A percentile compares a stretch with the other conserved stretches of the same genome.
Conservation (phyloP, 1,140 invertebrate species). For the Riptortus pedestris region DNA sequence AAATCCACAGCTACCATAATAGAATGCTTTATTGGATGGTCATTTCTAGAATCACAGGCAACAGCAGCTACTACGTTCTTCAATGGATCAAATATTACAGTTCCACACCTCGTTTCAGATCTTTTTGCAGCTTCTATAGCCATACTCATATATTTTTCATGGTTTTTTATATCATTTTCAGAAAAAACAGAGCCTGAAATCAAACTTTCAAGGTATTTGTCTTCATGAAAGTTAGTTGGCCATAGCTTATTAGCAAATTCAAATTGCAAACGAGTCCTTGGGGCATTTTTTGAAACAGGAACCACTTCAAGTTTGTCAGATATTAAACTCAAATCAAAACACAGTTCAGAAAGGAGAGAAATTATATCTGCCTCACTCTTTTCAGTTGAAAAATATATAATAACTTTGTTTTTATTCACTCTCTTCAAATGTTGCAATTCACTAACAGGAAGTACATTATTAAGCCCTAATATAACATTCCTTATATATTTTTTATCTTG, state of each 20-base stretch:
- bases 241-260: constrained; percentile 51
- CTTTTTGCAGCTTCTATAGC: constrained; percentile 41
- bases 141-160: constrained; percentile 51
- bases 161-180: constrained; percentile 43
- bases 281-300: constrained; percentile 48
- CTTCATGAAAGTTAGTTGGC: constrained; percentile 78
- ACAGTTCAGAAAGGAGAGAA: constrained; percentile 26
- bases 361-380: constrained; percentile 14
- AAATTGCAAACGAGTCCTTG: constrained; percentile 58
- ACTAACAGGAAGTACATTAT: constrained; percentile 45
- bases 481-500: constrained; percentile 45
- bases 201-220: constrained; percentile 56
- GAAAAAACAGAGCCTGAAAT: constrained; percentile 52
- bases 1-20: constrained; percentile 76
- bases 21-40: constrained; percentile 72
- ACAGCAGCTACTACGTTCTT: constrained; percentile 50
- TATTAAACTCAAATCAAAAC: constrained; percentile 43
- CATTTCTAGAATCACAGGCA: constrained; percentile 46
- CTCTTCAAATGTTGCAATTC: constrained; percentile 62
- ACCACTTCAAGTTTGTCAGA: constrained; percentile 40
- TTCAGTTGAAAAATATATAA: constrained; percentile 22
- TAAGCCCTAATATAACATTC: constrained; percentile 46
- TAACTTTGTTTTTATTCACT: constrained; percentile 37
- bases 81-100: constrained; percentile 58
- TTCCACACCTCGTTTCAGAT: constrained; percentile 39